A percentile compares a stretch with the other conserved stretches of the same genome.
phyloP scores from a whole-genome alignment of 2,888 invertebrate species.

The Exocentrus adspersus region DNA sequence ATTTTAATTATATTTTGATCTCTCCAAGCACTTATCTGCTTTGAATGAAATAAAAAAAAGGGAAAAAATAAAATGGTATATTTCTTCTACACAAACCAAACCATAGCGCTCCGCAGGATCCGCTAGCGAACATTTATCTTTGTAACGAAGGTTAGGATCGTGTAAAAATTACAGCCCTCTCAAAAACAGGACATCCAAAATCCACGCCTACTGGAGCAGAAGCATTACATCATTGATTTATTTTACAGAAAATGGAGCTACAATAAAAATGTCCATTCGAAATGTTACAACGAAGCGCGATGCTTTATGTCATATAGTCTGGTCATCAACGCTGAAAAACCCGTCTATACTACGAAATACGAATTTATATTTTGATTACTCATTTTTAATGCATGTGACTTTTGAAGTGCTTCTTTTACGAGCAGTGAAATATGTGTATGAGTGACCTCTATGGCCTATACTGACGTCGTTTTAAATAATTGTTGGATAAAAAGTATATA shows the following conservation, averaged over 20 bases:
- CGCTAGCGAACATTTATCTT: constrained; percentile 12
- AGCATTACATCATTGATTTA: constrained; percentile 22
- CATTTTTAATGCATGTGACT: constrained; percentile 7
- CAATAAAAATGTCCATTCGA: constrained; percentile 26
- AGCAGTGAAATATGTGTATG: too few species aligned
- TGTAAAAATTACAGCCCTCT: constrained; percentile 22
- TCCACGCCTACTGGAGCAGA: constrained; percentile 2
- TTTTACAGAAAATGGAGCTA: constrained; percentile 7
- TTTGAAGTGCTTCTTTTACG: not conserved
- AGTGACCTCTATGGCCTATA: too few species aligned
- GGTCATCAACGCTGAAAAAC: constrained; percentile 20
- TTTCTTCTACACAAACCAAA: not conserved
- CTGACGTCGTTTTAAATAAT: too few species aligned
- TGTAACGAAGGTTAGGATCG: constrained; percentile 7
- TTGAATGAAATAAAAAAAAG: not conserved
- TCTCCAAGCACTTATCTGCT: not conserved
- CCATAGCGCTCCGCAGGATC: not conserved
- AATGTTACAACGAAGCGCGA: constrained; percentile 22
- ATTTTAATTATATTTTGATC: not conserved
- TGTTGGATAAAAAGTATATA: too few species aligned
- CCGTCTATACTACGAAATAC: not conserved
- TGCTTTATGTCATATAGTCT: constrained; percentile 19
- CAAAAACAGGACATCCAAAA: constrained; percentile 23
- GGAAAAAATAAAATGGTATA: not conserved
- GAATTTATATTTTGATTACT: constrained; percentile 18